Evolutionary conservation across 2,797 vertebrate species (phyloP).

Genomic region (Kryptopterus vitreolus): DNA sequence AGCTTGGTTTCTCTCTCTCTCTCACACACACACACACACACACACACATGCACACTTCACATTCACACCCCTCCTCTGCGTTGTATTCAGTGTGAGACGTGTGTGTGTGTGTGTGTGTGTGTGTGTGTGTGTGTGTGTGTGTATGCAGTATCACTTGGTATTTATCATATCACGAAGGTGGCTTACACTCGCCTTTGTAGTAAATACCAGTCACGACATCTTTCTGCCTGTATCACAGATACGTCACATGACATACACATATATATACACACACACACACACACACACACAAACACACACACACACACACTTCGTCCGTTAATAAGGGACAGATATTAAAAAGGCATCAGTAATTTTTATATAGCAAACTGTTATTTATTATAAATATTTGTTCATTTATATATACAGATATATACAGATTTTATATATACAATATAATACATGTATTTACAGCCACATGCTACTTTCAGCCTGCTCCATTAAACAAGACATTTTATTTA

Average conservation of each 20-base stretch:
- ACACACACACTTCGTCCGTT: not conserved
- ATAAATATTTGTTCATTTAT: not conserved
- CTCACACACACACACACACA: not conserved
- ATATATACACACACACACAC: not conserved
- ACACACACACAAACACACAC: not conserved
- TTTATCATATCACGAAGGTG: conserved; percentile 8
- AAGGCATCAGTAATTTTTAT: not conserved
- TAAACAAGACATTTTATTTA: too few relatives aligned
- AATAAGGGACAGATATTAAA: not conserved
- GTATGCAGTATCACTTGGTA: not conserved
- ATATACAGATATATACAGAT: not conserved
- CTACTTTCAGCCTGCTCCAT: too few relatives aligned
- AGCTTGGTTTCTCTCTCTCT: not conserved
- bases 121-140: not conserved
- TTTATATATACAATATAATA: not conserved
- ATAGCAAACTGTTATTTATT: conserved; percentile 14
- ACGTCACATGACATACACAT: not conserved
- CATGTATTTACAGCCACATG: not conserved
- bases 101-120: not conserved
- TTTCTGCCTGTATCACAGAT: too few relatives aligned
- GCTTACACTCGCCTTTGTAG: not conserved
- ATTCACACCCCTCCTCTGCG: not conserved
- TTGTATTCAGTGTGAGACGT: not conserved
- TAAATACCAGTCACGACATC: conserved; percentile 4
- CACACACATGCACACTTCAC: too few relatives aligned